phyloP scores from a whole-genome alignment of 2,888 invertebrate species.

The Callinectes sapidus region DNA sequence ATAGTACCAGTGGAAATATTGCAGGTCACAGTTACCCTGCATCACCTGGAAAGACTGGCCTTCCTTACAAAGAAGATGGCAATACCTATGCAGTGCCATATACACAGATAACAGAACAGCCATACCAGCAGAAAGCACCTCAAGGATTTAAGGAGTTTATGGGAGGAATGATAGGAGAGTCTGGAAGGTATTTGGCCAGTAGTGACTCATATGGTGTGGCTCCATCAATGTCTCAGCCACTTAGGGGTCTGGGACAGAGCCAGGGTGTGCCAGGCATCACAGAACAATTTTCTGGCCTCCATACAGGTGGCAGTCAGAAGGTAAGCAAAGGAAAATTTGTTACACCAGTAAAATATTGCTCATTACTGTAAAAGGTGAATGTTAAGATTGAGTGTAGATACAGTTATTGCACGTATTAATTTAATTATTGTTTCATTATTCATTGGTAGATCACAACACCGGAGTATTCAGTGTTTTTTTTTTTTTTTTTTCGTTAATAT shows the following conservation, averaged over 20 bases:
- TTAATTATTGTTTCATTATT: background rate
- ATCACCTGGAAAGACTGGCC: background rate
- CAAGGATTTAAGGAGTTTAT: slow-evolving; percentile 43
- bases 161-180: slow-evolving; percentile 61
- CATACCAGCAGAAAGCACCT: background rate
- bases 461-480: too few species aligned
- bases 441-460: too few species aligned
- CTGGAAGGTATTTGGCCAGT: background rate
- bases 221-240: slow-evolving; percentile 16
- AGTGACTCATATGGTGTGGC: slow-evolving; percentile 50
- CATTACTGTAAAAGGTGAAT: background rate
- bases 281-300: slow-evolving; percentile 43
- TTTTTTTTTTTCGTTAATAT: too few species aligned
- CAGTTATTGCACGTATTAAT: background rate
- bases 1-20: background rate
- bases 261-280: slow-evolving; percentile 6
- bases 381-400: background rate
- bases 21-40: background rate
- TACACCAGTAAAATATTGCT: background rate
- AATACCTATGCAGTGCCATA: background rate
- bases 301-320: slow-evolving; percentile 5
- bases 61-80: background rate
- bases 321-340: slow-evolving; percentile 16
- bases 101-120: slow-evolving; percentile 15
- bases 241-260: slow-evolving; percentile 31